These are phyloP conservation scores for Coenonympha arcania DNA, from an alignment of 2,888 invertebrate species.

Conservation along the genomic window DNA sequence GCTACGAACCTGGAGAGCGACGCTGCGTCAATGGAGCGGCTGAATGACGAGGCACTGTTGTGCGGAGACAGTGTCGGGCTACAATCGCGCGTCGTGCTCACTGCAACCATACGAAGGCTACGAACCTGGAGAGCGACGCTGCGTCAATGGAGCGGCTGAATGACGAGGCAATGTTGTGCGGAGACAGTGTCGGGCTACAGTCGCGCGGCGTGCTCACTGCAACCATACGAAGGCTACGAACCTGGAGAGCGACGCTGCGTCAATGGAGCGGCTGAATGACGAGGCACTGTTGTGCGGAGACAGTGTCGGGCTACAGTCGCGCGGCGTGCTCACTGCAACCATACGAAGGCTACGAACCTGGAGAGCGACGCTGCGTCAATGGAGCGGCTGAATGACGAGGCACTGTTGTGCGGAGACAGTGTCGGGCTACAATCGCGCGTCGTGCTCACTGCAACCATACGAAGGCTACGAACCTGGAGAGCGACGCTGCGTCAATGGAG, in stretches of 20 bases:
- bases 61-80: slow-evolving; percentile 88
- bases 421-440: slow-evolving; percentile 90
- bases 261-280: slow-evolving; percentile 83
- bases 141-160: slow-evolving; percentile 84
- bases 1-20: slow-evolving; percentile 74
- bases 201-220: no score
- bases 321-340: no score
- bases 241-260: slow-evolving; percentile 79
- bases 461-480: slow-evolving; percentile 72
- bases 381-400: slow-evolving; percentile 82
- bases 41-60: slow-evolving; percentile 81
- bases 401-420: slow-evolving; percentile 83
- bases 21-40: slow-evolving; percentile 81
- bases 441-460: no score
- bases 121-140: slow-evolving; percentile 76
- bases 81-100: slow-evolving; percentile 86
- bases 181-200: slow-evolving; percentile 87
- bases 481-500: slow-evolving; percentile 79
- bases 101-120: no score
- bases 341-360: slow-evolving; percentile 63
- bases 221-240: slow-evolving; percentile 41
- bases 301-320: slow-evolving; percentile 87
- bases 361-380: slow-evolving; percentile 79
- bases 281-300: slow-evolving; percentile 83
- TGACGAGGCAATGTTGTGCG: slow-evolving; percentile 80